Conservation (phyloP, 1,140 invertebrate genomes). For the Matsumurasca onukii region DNA sequence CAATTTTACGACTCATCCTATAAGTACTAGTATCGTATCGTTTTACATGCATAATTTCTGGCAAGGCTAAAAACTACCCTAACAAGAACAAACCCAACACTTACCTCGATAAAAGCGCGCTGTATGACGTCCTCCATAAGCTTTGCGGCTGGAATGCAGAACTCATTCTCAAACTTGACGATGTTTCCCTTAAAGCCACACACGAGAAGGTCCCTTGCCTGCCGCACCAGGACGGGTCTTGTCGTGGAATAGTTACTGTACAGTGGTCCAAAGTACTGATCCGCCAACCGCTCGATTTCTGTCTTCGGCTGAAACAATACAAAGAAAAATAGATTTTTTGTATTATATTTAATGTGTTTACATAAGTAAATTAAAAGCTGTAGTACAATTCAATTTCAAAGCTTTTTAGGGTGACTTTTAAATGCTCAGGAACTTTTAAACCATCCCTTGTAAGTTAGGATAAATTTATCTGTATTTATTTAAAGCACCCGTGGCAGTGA, state of each 20-base stretch:
- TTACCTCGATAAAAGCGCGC: not conserved
- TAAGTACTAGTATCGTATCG: too few species aligned
- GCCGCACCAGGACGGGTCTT: slow-evolving; percentile 60
- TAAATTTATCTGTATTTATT: too few species aligned
- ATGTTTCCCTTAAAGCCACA: slow-evolving; percentile 63
- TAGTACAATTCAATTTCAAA: too few species aligned
- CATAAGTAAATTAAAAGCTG: too few species aligned
- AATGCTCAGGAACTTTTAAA: too few species aligned
- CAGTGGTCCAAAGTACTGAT: slow-evolving; percentile 60
- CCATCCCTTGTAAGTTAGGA: too few species aligned
- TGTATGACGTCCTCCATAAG: slow-evolving; percentile 11
- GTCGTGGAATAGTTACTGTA: slow-evolving; percentile 58
- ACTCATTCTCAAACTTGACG: slow-evolving; percentile 60
- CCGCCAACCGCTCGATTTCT: slow-evolving; percentile 58
- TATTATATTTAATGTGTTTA: too few species aligned
- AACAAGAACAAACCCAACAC: not conserved
- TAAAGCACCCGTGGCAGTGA: too few species aligned
- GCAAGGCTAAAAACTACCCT: too few species aligned
- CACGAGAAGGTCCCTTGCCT: slow-evolving; percentile 65
- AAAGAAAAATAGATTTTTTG: slow-evolving; percentile 11
- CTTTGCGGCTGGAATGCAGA: slow-evolving; percentile 58
- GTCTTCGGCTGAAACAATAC: slow-evolving; percentile 50
- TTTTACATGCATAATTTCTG: too few species aligned
- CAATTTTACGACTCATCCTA: too few species aligned
- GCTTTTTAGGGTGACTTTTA: too few species aligned